Conservation (phyloP, 2,888 invertebrate genomes). For the Hesperia comma region DNA sequence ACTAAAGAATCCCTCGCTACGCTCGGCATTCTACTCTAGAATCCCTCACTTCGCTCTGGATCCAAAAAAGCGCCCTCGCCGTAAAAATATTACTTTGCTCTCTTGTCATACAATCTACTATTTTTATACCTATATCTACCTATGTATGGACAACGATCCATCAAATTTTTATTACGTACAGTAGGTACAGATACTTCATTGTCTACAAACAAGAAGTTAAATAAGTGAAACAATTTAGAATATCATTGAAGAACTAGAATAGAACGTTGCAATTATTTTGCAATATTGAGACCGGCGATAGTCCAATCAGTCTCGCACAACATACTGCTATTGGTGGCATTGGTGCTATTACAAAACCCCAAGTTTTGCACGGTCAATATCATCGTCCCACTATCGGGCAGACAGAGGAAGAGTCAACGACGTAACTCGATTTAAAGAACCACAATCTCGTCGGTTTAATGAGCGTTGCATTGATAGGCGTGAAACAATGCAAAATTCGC, state of each 20-base stretch:
- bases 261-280: background rate
- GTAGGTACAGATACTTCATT: too few relatives aligned
- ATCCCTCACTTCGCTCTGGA: too few relatives aligned
- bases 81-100: too few relatives aligned
- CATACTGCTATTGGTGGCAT: background rate
- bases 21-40: too few relatives aligned
- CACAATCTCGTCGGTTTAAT: conserved; percentile 17
- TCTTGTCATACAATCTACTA: too few relatives aligned
- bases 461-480: conserved; percentile 21
- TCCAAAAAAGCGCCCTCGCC: too few relatives aligned
- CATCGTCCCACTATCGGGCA: conserved; percentile 15
- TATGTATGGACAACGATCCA: too few relatives aligned
- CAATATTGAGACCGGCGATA: background rate
- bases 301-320: background rate
- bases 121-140: too few relatives aligned
- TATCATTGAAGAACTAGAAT: background rate
- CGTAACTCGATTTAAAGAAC: conserved; percentile 21
- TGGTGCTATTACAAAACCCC: background rate
- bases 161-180: too few relatives aligned
- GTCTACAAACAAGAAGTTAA: too few relatives aligned
- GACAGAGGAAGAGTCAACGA: conserved; percentile 5
- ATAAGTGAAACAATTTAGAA: too few relatives aligned
- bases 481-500: conserved; percentile 7
- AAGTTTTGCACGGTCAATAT: conserved; percentile 11
- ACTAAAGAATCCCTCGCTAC: too few relatives aligned